phyloP scores from a whole-genome alignment of 1,140 invertebrate species.

The Leptoteleia sp. region DNA sequence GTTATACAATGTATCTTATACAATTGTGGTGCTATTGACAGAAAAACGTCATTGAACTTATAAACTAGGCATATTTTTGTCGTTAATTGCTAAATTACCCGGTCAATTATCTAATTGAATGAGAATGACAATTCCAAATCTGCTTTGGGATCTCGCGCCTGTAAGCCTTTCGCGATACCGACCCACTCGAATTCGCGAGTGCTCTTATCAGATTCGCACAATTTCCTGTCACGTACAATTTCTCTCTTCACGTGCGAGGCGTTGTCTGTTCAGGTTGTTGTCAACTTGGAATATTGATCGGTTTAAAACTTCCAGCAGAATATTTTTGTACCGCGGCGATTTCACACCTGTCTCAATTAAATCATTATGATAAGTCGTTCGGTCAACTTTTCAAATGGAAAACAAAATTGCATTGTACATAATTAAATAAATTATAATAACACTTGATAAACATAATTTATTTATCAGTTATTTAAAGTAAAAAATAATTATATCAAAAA shows the following conservation, averaged over 20 bases:
- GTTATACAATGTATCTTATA: background rate
- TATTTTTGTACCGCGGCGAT: background rate
- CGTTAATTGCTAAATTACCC: slow-evolving; percentile 68
- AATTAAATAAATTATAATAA: no score
- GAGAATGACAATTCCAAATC: slow-evolving; percentile 47
- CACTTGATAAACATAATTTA: no score
- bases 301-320: background rate
- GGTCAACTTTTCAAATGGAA: no score
- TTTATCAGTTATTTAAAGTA: no score
- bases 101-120: slow-evolving; percentile 64
- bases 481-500: no score
- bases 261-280: slow-evolving; percentile 18
- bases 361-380: background rate
- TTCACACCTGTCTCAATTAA: background rate
- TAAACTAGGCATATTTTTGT: slow-evolving; percentile 67
- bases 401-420: no score
- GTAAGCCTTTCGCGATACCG: slow-evolving; percentile 59
- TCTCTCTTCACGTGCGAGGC: slow-evolving; percentile 33
- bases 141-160: slow-evolving; percentile 23
- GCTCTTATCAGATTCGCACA: slow-evolving; percentile 49
- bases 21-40: slow-evolving; percentile 42
- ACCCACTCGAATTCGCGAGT: slow-evolving; percentile 38
- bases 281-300: slow-evolving; percentile 39
- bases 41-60: slow-evolving; percentile 62
- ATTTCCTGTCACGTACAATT: slow-evolving; percentile 61